These are phyloP conservation scores for Ramphastos sulfuratus DNA, from an alignment of 2,113 vertebrate species.

Conservation along the genomic window DNA sequence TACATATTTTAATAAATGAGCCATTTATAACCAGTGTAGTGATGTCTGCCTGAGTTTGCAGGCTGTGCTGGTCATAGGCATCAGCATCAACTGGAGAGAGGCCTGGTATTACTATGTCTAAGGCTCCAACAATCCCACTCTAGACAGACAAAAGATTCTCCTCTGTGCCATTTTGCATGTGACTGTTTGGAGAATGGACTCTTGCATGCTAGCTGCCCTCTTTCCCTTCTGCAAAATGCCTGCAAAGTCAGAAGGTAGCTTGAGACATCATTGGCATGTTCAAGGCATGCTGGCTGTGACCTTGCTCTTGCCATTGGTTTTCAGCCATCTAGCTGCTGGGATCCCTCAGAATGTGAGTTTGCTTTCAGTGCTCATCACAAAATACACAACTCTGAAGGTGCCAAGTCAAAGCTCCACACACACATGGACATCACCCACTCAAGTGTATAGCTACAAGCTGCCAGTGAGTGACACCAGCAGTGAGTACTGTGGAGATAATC, in stretches of 20 bases:
- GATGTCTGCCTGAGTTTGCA: not conserved
- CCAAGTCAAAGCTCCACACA: not conserved
- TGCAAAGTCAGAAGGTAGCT: not conserved
- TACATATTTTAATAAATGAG: not conserved
- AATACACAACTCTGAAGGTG: not conserved
- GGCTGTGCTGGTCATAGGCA: rapidly evolving
- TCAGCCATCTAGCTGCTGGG: not conserved
- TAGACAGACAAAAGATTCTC: not conserved
- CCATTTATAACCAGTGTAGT: not conserved
- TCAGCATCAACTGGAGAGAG: not conserved
- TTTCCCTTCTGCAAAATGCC: not conserved
- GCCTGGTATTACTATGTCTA: not conserved
- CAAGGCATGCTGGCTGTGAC: not conserved
- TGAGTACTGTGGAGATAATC: not conserved
- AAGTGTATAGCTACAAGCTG: not conserved
- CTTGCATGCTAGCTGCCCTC: not conserved
- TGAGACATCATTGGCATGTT: not conserved
- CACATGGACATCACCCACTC: not conserved
- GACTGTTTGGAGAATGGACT: not conserved
- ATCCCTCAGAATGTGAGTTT: not conserved
- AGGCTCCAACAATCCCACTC: not conserved
- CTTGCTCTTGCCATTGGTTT: not conserved
- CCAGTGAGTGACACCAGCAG: not conserved
- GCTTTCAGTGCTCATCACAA: not conserved
- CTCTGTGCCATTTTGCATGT: not conserved